Base-by-base conservation (phyloP, 2,113 vertebrate species). In the Hyperoodon ampullatus region DNA sequence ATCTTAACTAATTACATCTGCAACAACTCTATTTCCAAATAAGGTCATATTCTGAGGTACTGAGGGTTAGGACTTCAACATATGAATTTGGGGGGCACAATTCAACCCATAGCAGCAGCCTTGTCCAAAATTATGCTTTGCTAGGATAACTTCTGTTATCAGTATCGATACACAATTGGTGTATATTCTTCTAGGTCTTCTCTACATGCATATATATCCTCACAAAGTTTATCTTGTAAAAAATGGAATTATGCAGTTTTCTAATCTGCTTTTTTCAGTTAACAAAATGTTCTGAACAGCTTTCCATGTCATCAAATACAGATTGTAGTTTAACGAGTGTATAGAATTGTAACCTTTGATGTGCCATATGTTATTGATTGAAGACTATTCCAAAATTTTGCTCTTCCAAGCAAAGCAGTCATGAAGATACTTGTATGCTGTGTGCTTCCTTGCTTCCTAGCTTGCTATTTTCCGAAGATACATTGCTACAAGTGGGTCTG, bases 121-220 rank as follows among this genome's bases (percentile, higher is more conserved):
- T 83, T 82, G 15, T 11, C 58, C 58, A 2, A 55, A 44, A 72
- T 35, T 80, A 50, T 11, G 15, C 44, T 60, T 68, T 30, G 18
- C 61, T 11, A 33, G 53, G 42, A 24, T 82, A 24, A 11, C 44
- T 39, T 47, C 74, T 85, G 30, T 8, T 21, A 4, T 18, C 23
- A 19, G 4, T 24, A 2, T 30, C 13, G 3, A 4, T 24, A 9
- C 11, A n/a, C 15, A 80, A 0, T 16, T 28, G 50, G 21, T 24
- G 16, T n/a, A 15, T 68, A 26, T 12, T 71, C 12, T 53, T 24
- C 47, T 39, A 16, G 28, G 14, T 44, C 60, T 42, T 12, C 33
- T 33, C 60, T 42, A 6, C 21, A 6, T 3, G 19, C 18, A 2
- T 19, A 4, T 6, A 12, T 30, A 35, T 33, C 53, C 50, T 71